Percentiles rank a stretch among this genome's conserved stretches.
phyloP scores from a whole-genome alignment of 1,140 invertebrate species.

The Lanistes nyassanus region DNA sequence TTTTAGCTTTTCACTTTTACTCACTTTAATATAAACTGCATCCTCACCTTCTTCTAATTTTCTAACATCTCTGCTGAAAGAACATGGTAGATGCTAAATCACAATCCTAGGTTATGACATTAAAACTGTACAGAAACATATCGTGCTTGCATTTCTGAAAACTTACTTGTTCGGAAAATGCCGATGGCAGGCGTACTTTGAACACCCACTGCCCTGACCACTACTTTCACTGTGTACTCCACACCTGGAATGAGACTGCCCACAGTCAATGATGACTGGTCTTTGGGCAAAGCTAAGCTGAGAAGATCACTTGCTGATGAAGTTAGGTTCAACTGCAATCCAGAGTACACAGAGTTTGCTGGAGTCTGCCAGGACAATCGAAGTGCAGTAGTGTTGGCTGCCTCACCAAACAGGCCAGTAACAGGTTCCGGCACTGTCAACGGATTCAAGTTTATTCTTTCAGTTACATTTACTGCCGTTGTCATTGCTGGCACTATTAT shows the following conservation, averaged over 20 bases:
- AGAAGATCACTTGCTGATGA: slow-evolving; percentile 11
- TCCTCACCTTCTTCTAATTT: no score
- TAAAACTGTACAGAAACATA: no score
- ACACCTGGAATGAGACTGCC: slow-evolving; percentile 32
- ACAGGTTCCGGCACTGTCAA: slow-evolving; percentile 43
- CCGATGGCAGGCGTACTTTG: slow-evolving; percentile 22
- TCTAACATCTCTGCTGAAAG: no score
- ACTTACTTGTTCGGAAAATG: slow-evolving; percentile 40
- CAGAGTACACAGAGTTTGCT: slow-evolving; percentile 23
- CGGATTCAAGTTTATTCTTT: neutral
- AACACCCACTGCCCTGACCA: slow-evolving; percentile 20
- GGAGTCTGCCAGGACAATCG: slow-evolving; percentile 35
- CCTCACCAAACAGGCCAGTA: slow-evolving; percentile 28
- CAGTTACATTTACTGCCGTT: neutral
- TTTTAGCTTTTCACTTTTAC: no score
- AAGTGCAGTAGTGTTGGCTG: slow-evolving; percentile 32
- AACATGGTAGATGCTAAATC: no score
- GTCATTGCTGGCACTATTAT: no score
- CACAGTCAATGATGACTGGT: slow-evolving; percentile 19
- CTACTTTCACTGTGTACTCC: slow-evolving; percentile 32
- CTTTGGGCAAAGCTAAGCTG: slow-evolving; percentile 8
- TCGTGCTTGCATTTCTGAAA: no score
- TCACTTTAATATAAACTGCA: no score
- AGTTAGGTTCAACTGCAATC: slow-evolving; percentile 31
- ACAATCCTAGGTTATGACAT: neutral